A percentile compares a stretch with the other conserved stretches of the same genome.
Evolutionary conservation across 2,797 vertebrate species (phyloP).

Genomic region (Ceryle rudis): DNA sequence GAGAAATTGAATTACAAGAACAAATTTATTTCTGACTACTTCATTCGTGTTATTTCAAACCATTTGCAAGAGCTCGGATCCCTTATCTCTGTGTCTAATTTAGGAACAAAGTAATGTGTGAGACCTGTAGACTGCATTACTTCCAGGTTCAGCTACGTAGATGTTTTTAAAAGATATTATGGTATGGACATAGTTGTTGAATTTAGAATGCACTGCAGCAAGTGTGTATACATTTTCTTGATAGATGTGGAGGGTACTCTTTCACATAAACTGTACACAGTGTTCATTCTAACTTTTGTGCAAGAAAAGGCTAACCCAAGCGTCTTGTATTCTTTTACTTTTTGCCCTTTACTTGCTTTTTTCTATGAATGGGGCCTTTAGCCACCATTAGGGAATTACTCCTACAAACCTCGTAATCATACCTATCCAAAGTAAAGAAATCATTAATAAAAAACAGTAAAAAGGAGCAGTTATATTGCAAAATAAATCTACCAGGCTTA

Average conservation of each 20-base stretch:
- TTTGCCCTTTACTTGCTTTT: neutral
- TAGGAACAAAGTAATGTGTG: neutral
- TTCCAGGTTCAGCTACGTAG: neutral
- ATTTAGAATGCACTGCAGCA: neutral
- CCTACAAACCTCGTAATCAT: constrained; percentile 37
- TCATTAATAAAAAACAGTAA: constrained; percentile 77
- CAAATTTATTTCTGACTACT: neutral
- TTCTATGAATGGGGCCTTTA: constrained; percentile 29
- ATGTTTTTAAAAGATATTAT: neutral
- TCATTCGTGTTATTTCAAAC: neutral
- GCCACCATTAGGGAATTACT: constrained; percentile 38
- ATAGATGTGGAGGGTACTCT: neutral
- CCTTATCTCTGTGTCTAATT: neutral
- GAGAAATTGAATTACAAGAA: neutral
- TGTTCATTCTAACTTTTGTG: neutral
- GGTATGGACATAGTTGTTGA: neutral
- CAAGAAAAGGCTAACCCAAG: neutral
- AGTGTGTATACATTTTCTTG: neutral
- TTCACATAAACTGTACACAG: neutral
- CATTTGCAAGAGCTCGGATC: neutral
- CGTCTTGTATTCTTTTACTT: neutral
- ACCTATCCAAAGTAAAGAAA: constrained; percentile 71
- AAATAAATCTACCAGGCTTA: constrained; percentile 80
- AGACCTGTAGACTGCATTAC: neutral
- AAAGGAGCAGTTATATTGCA: constrained; percentile 78